Percentiles rank a stretch among this genome's conserved stretches.
These are phyloP conservation scores for Callopanchax toddi DNA, from an alignment of 2,113 vertebrate genomes.

Conservation along the genomic window DNA sequence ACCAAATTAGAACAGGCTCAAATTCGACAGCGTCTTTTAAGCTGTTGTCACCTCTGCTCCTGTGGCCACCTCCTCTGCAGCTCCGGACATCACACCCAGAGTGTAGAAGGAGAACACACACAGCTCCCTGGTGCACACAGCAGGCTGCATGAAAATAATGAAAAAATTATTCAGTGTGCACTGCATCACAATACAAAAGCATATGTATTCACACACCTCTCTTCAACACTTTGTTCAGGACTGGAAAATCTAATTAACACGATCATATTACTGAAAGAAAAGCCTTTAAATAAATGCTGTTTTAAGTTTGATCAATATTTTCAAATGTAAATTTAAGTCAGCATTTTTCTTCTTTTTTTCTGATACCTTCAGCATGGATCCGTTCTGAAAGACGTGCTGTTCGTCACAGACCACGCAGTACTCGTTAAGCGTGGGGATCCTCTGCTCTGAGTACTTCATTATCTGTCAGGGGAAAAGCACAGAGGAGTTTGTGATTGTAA, in stretches of 20 bases:
- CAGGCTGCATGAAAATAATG: slow-evolving; percentile 80
- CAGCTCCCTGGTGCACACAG: slow-evolving; percentile 96
- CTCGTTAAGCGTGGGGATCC: slow-evolving; percentile 96
- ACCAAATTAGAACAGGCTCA: neutral
- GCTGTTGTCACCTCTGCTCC: slow-evolving; percentile 89
- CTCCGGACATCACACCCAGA: slow-evolving; percentile 97
- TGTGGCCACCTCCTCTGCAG: slow-evolving; percentile 96
- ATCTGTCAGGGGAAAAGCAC: slow-evolving; percentile 81
- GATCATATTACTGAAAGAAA: slow-evolving; percentile 4
- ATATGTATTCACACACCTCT: neutral
- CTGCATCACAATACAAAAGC: slow-evolving; percentile 1
- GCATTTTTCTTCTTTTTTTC: slow-evolving; percentile 1
- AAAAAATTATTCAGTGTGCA: neutral
- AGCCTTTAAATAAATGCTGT: neutral
- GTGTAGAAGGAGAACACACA: slow-evolving; percentile 99
- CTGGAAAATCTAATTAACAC: slow-evolving; percentile 4
- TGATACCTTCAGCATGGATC: slow-evolving; percentile 97
- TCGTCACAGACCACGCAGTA: slow-evolving; percentile 99
- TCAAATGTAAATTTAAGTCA: neutral
- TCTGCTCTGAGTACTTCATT: slow-evolving; percentile 99
- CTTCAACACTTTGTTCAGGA: neutral
- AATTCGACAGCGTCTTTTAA: neutral
- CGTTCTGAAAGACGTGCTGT: slow-evolving; percentile 99
- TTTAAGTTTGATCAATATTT: no score
- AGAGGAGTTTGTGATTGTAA: slow-evolving; percentile 38